Percentiles rank a stretch among this genome's conserved stretches.
These are phyloP conservation scores for Papilio polytes DNA, from an alignment of 1,140 invertebrate species.

Conservation along the genomic window DNA sequence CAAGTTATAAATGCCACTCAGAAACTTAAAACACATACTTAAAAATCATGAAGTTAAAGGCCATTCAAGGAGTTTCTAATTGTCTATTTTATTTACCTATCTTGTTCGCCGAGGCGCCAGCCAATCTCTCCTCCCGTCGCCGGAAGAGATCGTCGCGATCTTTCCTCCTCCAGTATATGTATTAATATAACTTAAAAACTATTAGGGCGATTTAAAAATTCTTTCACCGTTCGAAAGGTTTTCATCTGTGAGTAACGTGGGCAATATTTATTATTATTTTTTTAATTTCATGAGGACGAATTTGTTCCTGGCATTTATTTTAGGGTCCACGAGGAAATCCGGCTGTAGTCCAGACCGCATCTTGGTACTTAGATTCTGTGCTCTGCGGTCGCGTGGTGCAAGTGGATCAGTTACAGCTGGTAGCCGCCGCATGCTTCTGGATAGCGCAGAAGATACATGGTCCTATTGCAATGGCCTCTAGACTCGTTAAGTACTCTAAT, in stretches of 20 bases:
- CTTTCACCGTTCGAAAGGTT: too few relatives aligned
- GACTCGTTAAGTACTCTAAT: conserved; percentile 55
- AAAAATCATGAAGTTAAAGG: neutral
- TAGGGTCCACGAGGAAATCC: conserved; percentile 61
- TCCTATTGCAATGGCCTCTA: conserved; percentile 39
- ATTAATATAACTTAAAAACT: too few relatives aligned
- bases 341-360: conserved; percentile 58
- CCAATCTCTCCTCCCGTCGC: too few relatives aligned
- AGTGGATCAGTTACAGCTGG: conserved; percentile 58
- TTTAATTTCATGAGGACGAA: too few relatives aligned
- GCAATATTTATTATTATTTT: too few relatives aligned
- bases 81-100: too few relatives aligned
- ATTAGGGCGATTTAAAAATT: too few relatives aligned
- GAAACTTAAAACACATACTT: neutral
- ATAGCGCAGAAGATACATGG: conserved; percentile 66
- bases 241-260: too few relatives aligned
- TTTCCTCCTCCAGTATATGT: too few relatives aligned
- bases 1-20: neutral
- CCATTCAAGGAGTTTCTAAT: too few relatives aligned
- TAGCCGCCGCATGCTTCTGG: conserved; percentile 69
- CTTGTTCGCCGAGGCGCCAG: too few relatives aligned
- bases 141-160: too few relatives aligned
- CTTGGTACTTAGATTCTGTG: conserved; percentile 64
- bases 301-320: conserved; percentile 24
- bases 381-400: conserved; percentile 44